Percentiles rank a stretch among this genome's conserved stretches.
Evolutionary conservation across 2,888 invertebrate genomes (phyloP).

Genomic region (Oscheius sp.): DNA sequence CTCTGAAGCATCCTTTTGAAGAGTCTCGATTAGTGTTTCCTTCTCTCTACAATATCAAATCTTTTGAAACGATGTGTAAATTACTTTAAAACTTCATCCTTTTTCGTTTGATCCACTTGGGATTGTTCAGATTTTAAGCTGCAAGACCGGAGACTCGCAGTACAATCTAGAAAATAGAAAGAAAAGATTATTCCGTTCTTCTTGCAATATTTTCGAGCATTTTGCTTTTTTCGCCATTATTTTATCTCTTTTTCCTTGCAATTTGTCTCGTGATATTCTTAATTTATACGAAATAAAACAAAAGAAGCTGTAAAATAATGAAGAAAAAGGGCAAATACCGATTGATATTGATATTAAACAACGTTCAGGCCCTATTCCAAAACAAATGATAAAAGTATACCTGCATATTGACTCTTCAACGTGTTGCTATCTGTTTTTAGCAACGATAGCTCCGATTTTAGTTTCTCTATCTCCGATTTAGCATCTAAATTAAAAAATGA

Average conservation of each 20-base stretch:
- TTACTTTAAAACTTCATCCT: constrained; percentile 16
- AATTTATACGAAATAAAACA: no score
- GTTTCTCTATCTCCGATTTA: constrained; percentile 18
- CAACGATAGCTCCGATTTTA: not conserved
- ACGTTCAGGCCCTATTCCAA: no score
- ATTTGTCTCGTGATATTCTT: no score
- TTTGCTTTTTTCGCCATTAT: no score
- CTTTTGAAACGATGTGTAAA: not conserved
- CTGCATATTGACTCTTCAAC: not conserved
- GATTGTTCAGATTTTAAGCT: constrained; percentile 9
- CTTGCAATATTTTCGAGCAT: no score
- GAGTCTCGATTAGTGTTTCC: constrained; percentile 8
- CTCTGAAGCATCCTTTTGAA: constrained; percentile 7
- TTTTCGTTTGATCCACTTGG: constrained; percentile 6
- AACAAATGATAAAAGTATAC: no score
- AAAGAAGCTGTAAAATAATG: no score
- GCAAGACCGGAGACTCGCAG: constrained; percentile 4
- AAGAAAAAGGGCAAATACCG: no score
- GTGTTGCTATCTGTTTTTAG: constrained; percentile 12
- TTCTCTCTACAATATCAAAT: constrained; percentile 4
- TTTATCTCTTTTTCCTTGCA: no score
- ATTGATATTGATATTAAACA: no score
- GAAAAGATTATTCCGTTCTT: no score
- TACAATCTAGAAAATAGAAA: constrained; percentile 12
- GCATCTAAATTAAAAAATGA: constrained; percentile 9